Conservation (phyloP, 2,797 vertebrate species). For the Chelidonichthys spinosus region DNA sequence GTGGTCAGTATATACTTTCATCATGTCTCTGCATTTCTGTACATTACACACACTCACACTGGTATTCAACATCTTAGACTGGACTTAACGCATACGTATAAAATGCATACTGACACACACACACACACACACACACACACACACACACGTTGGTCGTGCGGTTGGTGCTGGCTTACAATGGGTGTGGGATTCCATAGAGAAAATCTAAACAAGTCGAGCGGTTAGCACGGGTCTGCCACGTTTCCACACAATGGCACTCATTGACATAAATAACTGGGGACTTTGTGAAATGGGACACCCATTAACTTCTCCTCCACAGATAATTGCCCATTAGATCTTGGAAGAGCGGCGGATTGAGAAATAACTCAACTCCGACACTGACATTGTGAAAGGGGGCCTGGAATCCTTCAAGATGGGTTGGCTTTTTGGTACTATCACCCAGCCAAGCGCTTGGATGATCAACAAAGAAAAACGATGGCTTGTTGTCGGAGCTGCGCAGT, state of each 20-base stretch:
- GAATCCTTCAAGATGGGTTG: slow-evolving; percentile 73
- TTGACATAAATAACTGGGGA: slow-evolving; percentile 80
- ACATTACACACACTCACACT: slow-evolving; percentile 17
- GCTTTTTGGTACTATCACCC: slow-evolving; percentile 62
- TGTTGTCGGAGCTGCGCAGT: slow-evolving; percentile 57
- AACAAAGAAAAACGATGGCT: slow-evolving; percentile 72
- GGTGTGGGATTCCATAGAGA: slow-evolving; percentile 80
- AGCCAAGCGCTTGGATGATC: slow-evolving; percentile 73
- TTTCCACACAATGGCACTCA: slow-evolving; percentile 82
- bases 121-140: slow-evolving; percentile 25
- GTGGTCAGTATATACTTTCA: slow-evolving; percentile 60
- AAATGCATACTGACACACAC: slow-evolving; percentile 39
- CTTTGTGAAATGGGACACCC: slow-evolving; percentile 81
- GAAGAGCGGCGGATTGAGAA: slow-evolving; percentile 74
- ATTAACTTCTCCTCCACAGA: slow-evolving; percentile 79
- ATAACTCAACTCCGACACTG: slow-evolving; percentile 73
- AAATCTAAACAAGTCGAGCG: slow-evolving; percentile 78
- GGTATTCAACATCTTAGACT: slow-evolving; percentile 25
- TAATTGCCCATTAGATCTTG: slow-evolving; percentile 81
- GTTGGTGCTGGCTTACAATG: slow-evolving; percentile 80
- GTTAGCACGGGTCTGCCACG: slow-evolving; percentile 77
- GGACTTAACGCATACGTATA: slow-evolving; percentile 34
- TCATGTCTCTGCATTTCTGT: slow-evolving; percentile 60
- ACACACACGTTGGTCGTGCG: slow-evolving; percentile 64
- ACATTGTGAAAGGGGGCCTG: slow-evolving; percentile 73